These are phyloP conservation scores for Pogona vitticeps DNA, from an alignment of 2,113 vertebrate species.

Conservation along the genomic window DNA sequence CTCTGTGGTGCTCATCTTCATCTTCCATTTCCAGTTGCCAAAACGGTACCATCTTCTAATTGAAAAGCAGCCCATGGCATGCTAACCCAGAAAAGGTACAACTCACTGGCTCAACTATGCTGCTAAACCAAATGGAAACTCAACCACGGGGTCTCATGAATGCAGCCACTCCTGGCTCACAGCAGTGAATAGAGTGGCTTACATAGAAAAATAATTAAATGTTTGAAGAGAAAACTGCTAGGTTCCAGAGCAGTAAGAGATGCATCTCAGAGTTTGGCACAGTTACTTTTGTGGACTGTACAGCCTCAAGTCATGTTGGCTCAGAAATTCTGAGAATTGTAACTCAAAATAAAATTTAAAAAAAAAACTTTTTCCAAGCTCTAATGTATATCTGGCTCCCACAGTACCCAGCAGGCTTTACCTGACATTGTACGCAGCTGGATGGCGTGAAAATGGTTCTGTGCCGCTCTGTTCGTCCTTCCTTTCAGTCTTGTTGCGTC, in stretches of 20 bases:
- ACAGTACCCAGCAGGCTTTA: background rate
- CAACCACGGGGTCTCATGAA: background rate
- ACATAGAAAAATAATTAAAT: background rate
- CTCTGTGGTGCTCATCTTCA: background rate
- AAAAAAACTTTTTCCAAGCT: no score
- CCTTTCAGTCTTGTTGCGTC: background rate
- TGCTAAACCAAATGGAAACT: background rate
- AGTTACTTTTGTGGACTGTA: no score
- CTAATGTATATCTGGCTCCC: background rate
- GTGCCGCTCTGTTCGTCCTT: background rate
- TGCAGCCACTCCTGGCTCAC: background rate
- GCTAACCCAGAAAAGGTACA: background rate
- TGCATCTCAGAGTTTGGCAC: no score
- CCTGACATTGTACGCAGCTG: slow-evolving; percentile 13
- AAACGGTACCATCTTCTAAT: background rate
- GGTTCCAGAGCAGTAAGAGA: no score
- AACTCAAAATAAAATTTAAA: no score
- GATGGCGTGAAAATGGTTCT: background rate
- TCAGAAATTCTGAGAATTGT: no score
- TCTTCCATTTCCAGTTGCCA: background rate
- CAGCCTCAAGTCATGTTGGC: no score
- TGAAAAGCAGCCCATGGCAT: background rate
- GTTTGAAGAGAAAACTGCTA: background rate
- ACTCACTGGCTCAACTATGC: background rate
- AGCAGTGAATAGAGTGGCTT: background rate